Conservation (phyloP, 2,888 invertebrate species). For the Gonocerus acuteangulatus region DNA sequence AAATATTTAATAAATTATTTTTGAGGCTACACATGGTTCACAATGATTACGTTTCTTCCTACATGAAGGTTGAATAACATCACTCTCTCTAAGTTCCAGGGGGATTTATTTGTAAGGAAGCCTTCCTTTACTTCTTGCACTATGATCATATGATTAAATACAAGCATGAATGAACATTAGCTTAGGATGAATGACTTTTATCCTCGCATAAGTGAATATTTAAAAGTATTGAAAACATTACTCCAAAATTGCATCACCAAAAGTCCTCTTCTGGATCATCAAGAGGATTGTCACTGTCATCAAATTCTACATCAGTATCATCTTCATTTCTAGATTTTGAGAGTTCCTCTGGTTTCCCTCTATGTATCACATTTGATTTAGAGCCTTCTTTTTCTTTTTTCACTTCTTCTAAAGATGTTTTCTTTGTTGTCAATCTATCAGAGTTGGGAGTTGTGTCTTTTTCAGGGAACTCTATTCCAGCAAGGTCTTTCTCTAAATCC, state of each 20-base stretch:
- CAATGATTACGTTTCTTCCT: too few species aligned
- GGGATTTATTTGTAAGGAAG: too few species aligned
- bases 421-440: neutral
- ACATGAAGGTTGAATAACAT: too few species aligned
- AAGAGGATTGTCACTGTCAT: slow-evolving; percentile 24
- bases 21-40: too few species aligned
- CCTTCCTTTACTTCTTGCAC: too few species aligned
- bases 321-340: slow-evolving; percentile 17
- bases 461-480: neutral
- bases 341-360: neutral
- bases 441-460: neutral
- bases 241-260: neutral
- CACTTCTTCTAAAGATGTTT: neutral
- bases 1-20: too few species aligned
- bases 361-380: neutral
- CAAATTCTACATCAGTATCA: slow-evolving; percentile 31
- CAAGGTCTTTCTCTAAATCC: neutral
- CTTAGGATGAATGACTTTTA: too few species aligned
- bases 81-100: too few species aligned
- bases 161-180: too few species aligned
- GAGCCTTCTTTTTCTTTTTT: neutral
- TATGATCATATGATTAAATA: too few species aligned
- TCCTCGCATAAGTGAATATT: too few species aligned
- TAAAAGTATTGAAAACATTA: too few species aligned
- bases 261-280: slow-evolving; percentile 10